Evolutionary conservation across 53 echinoderm and acorn worm genomes (phyloP).

Genomic region (Antedon mediterranea): DNA sequence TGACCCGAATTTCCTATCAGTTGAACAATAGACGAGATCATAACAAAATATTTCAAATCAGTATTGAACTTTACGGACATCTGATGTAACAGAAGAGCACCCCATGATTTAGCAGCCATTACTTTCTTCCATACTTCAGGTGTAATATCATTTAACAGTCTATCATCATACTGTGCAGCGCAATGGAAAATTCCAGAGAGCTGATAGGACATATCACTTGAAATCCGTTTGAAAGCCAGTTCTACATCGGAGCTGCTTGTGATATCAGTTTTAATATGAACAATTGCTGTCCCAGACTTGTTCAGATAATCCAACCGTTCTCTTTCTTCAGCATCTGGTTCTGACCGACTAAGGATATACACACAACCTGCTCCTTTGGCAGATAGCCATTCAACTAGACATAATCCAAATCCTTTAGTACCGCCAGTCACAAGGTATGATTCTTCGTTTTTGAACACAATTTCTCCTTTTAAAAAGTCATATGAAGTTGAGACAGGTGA

Average conservation of each 20-base stretch:
- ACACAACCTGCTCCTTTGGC: slow-evolving; percentile 27
- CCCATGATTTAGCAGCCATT: slow-evolving; percentile 49
- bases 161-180: slow-evolving; percentile 37
- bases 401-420: slow-evolving; percentile 41
- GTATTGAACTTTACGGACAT: slow-evolving; percentile 28
- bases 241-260: slow-evolving; percentile 12
- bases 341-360: slow-evolving; percentile 23
- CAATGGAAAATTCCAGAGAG: slow-evolving; percentile 42
- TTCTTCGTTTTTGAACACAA: slow-evolving; percentile 1
- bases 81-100: slow-evolving; percentile 43
- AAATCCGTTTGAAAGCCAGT: slow-evolving; percentile 4
- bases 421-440: slow-evolving; percentile 61
- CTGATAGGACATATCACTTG: neutral
- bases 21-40: slow-evolving; percentile 34
- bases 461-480: neutral
- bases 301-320: slow-evolving; percentile 6
- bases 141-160: slow-evolving; percentile 15
- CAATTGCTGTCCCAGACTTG: neutral
- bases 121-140: slow-evolving; percentile 35
- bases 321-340: slow-evolving; percentile 8
- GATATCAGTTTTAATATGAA: slow-evolving; percentile 31
- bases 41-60: slow-evolving; percentile 25
- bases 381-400: slow-evolving; percentile 36
- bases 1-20: slow-evolving; percentile 54
- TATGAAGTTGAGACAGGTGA: neutral